Conservation (phyloP, 1,140 invertebrate genomes). For the Zaprionus inermis region DNA sequence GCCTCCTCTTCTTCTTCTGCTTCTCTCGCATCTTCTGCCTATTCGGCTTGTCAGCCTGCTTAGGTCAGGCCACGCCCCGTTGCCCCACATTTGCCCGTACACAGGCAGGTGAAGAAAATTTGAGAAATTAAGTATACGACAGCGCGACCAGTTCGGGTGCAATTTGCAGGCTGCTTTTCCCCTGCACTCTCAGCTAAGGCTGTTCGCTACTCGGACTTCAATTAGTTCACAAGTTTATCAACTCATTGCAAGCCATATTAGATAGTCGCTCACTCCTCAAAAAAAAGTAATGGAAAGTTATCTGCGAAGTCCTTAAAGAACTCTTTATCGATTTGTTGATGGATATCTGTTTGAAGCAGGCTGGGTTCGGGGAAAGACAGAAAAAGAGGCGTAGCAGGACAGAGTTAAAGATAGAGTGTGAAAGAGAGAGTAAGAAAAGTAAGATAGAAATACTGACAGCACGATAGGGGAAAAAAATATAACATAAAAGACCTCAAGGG, state of each 20-base stretch:
- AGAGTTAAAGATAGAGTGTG: neutral
- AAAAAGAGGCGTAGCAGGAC: neutral
- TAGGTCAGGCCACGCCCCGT: slow-evolving; percentile 41
- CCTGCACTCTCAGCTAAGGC: neutral
- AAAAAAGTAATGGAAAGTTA: neutral
- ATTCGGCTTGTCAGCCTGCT: neutral
- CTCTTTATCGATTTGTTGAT: slow-evolving; percentile 3
- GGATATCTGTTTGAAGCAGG: neutral
- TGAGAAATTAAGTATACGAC: slow-evolving; percentile 42
- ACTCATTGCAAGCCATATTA: slow-evolving; percentile 6
- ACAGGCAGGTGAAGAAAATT: slow-evolving; percentile 4
- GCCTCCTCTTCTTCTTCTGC: slow-evolving; percentile 2
- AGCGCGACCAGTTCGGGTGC: slow-evolving; percentile 17
- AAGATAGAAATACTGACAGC: no score
- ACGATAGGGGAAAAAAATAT: no score
- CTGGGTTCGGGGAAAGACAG: neutral
- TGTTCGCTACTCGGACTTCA: slow-evolving; percentile 3
- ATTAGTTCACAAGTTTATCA: slow-evolving; percentile 14
- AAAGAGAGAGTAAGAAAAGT: neutral
- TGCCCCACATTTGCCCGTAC: slow-evolving; percentile 44
- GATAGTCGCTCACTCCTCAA: neutral
- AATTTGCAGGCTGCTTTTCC: slow-evolving; percentile 1
- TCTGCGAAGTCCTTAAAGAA: neutral
- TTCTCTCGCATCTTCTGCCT: neutral
- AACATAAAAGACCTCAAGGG: no score